phyloP scores from a whole-genome alignment of 2,797 vertebrate species.

The Rachycentron canadum region DNA sequence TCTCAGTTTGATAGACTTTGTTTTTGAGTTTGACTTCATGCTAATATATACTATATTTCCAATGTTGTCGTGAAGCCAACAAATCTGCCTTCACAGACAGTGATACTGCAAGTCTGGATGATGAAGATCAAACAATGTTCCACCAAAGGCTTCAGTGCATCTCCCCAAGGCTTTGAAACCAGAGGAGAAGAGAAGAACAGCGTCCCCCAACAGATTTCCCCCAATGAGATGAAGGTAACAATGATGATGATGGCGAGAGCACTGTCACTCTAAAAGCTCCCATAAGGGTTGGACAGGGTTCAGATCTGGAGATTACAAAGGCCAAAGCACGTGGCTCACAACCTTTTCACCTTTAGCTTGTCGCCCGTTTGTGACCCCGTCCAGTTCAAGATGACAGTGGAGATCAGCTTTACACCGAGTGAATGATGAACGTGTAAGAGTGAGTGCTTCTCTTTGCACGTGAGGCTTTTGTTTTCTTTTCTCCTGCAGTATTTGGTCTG shows the following conservation, averaged over 20 bases:
- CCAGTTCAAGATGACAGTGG: neutral
- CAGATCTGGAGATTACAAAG: neutral
- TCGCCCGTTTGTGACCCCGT: neutral
- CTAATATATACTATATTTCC: neutral
- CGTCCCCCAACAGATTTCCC: no score
- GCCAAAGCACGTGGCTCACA: neutral
- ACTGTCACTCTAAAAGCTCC: neutral
- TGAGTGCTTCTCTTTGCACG: neutral
- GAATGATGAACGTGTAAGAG: neutral
- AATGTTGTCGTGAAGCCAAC: neutral
- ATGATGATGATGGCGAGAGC: neutral
- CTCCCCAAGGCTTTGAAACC: neutral
- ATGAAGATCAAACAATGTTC: neutral
- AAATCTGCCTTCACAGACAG: neutral
- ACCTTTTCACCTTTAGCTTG: neutral
- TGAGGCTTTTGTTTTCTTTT: neutral
- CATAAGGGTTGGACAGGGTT: neutral
- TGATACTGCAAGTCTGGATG: no score
- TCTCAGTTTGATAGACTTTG: neutral
- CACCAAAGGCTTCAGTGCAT: neutral
- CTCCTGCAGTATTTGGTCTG: slow-evolving; percentile 1
- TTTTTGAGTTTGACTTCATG: no score
- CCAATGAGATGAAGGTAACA: neutral
- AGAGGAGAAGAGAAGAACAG: no score
- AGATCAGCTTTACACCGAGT: neutral